Conservation (phyloP, 2,113 vertebrate genomes). For the Rattus norvegicus region DNA sequence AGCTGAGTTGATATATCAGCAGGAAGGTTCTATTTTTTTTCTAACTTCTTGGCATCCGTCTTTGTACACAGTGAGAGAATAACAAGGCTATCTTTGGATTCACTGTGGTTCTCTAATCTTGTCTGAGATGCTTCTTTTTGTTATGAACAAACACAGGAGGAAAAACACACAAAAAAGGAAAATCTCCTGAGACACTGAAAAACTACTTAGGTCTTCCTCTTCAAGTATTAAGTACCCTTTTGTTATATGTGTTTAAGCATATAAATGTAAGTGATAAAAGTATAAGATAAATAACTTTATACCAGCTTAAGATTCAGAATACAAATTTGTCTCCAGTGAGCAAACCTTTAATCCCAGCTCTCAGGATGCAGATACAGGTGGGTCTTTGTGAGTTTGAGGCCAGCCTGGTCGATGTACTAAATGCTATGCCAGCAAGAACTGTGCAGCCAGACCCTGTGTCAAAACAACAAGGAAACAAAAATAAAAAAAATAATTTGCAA, state of each 20-base stretch:
- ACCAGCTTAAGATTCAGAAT: background rate
- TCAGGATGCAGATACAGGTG: background rate
- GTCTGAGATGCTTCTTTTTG: slow-evolving; percentile 17
- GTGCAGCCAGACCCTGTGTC: background rate
- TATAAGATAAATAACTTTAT: background rate
- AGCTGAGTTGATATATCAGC: slow-evolving; percentile 4
- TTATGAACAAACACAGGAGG: background rate
- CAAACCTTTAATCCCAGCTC: background rate
- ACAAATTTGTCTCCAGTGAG: background rate
- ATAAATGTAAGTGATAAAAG: background rate
- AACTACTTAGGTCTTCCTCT: background rate
- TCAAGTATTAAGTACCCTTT: slow-evolving; percentile 19
- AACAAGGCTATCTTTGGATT: slow-evolving; percentile 50
- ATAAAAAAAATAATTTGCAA: background rate
- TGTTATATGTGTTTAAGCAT: background rate
- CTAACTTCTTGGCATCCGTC: background rate
- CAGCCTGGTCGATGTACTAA: background rate
- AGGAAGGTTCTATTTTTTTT: slow-evolving; percentile 53
- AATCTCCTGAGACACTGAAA: background rate
- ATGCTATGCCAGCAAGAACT: background rate
- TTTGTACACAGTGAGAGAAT: slow-evolving; percentile 22
- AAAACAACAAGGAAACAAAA: background rate
- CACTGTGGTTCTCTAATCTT: slow-evolving; percentile 26
- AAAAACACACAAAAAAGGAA: slow-evolving; percentile 34
- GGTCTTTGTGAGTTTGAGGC: background rate